Evolutionary conservation across 2,797 vertebrate species (phyloP), one percentile per base, ranked within the genome.

Genomic region (Sylvilagus floridanus): DNA sequence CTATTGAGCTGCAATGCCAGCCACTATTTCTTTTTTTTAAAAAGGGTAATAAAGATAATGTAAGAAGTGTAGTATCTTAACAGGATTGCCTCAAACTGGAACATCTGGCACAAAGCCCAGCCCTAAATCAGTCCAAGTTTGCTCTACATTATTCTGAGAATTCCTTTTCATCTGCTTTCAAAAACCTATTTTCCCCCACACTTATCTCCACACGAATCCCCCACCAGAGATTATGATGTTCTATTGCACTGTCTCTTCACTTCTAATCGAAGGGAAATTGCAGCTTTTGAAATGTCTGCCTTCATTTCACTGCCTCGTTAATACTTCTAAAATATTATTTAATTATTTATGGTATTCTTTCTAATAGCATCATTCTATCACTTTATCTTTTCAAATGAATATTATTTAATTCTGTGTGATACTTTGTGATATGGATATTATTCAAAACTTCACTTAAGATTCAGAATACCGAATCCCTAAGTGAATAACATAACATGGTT

Each of bases 251-350:
- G 21, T 85, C 32, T 24, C 11, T 42, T 63, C 28, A 13, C 37
- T 37, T 87, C 8, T 26, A 60, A 63, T 84, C 28, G 79, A 71
- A 73, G 66, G 69, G 66, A 90, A 93, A 72, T 57, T 68, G 35
- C 19, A 65, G 30, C n/a, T 75, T 88, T 62, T 85, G 88, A 84
- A 91, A 85, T 88, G 9, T 91, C 62, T 85, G 84, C 19, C n/a
- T 73, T 88, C 42, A 32, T 88, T 90, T 91, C 68, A 88, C 50
- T 69, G 78, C 78, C 21, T 91, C 88, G 84, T 88, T 72, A 88
- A 69, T 30, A 71, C 68, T 88, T 71, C 69, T 4, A 83, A 91
- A 84, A 88, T 42, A 95, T 35, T 79, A 35, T 60, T 62, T 84
- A 78, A 91, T 88, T 84, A 91, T 28, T 79, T 93, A 50, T n/a